phyloP scores from a whole-genome alignment of 2,113 vertebrate species.

The Noctilio leporinus region DNA sequence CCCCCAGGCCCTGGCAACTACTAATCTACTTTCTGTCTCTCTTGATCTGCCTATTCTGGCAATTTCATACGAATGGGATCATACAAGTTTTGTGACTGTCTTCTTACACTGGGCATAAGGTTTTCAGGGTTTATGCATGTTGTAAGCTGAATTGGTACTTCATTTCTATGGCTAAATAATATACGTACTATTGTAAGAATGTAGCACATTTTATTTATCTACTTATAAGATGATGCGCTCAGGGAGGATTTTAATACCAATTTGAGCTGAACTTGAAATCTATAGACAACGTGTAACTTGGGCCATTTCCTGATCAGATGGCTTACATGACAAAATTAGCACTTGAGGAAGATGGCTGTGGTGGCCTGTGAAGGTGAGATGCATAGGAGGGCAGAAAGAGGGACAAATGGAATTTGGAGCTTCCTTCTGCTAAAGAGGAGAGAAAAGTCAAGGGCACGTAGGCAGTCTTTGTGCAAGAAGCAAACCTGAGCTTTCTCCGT shows the following conservation, averaged over 20 bases:
- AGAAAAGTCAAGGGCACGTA: not conserved
- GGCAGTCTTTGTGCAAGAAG: not conserved
- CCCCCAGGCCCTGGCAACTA: not conserved
- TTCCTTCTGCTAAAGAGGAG: not conserved
- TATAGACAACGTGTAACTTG: not conserved
- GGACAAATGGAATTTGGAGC: not conserved
- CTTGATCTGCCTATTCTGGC: not conserved
- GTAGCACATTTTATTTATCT: not conserved
- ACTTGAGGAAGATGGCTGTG: not conserved
- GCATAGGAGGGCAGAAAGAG: not conserved
- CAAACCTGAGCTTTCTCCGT: not conserved
- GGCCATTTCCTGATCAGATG: not conserved
- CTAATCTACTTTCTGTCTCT: not conserved
- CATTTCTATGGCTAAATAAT: not conserved
- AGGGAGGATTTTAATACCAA: not conserved
- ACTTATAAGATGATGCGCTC: not conserved
- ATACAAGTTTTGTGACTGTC: not conserved
- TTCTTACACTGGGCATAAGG: not conserved
- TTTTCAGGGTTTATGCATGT: not conserved
- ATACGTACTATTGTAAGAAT: fast-evolving
- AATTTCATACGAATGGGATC: not conserved
- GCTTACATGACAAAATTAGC: not conserved
- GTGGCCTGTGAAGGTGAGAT: not conserved
- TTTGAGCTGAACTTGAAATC: not conserved
- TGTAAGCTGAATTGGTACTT: not conserved